phyloP scores from a whole-genome alignment of 1,140 invertebrate species.

The Aphelinus certus region DNA sequence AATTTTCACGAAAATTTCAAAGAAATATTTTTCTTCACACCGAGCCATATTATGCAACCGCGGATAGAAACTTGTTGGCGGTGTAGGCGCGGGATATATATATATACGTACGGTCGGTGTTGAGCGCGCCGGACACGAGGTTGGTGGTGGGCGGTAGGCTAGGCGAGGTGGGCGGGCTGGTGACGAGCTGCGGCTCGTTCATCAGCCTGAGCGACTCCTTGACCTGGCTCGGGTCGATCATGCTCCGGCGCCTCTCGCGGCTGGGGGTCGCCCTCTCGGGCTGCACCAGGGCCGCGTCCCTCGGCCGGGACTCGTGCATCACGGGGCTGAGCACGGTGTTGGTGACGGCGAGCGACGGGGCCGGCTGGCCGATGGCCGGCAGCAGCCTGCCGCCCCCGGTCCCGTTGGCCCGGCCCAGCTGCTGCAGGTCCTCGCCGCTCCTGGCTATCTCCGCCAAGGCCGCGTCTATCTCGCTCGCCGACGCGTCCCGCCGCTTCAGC shows the following conservation, averaged over 20 bases:
- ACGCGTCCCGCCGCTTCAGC: slow-evolving; percentile 52
- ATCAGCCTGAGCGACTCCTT: slow-evolving; percentile 40
- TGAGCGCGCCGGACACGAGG: background rate
- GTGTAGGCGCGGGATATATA: too few species aligned
- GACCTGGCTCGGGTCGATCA: slow-evolving; percentile 66
- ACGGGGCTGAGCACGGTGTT: slow-evolving; percentile 64
- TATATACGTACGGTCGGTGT: too few species aligned
- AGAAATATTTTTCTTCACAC: too few species aligned
- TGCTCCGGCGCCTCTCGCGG: slow-evolving; percentile 62
- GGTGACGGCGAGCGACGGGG: slow-evolving; percentile 60
- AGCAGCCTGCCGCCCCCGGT: slow-evolving; percentile 28
- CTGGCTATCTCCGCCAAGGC: slow-evolving; percentile 61
- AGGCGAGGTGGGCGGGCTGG: background rate
- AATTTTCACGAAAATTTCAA: too few species aligned
- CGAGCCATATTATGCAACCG: too few species aligned
- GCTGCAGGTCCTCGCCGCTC: slow-evolving; percentile 62
- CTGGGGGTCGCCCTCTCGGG: slow-evolving; percentile 59
- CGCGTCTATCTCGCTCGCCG: slow-evolving; percentile 52
- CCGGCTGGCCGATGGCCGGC: slow-evolving; percentile 56
- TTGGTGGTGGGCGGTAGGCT: slow-evolving; percentile 11
- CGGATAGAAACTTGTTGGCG: too few species aligned
- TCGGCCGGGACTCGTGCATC: slow-evolving; percentile 62
- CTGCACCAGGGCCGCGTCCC: slow-evolving; percentile 53
- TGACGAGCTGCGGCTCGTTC: slow-evolving; percentile 25
- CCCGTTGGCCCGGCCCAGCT: slow-evolving; percentile 44